These are phyloP conservation scores for Atopsyche davidsoni DNA, from an alignment of 1,140 invertebrate species.

Conservation along the genomic window DNA sequence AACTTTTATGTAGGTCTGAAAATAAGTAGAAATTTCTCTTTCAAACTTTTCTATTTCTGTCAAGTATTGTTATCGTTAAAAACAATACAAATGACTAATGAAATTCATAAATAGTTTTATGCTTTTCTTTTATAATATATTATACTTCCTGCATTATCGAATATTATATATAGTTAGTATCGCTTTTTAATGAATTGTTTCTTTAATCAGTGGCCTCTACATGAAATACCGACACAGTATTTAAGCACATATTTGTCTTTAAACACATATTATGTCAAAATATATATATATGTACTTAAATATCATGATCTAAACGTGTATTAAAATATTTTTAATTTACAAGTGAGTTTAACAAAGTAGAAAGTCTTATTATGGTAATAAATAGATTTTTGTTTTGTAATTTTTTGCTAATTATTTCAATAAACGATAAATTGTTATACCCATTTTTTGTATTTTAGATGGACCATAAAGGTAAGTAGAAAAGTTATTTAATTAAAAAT, in stretches of 20 bases:
- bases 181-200: background rate
- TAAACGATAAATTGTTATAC: too few species aligned
- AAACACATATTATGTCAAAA: background rate
- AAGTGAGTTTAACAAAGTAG: background rate
- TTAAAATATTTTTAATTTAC: too few species aligned
- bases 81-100: background rate
- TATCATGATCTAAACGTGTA: too few species aligned
- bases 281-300: too few species aligned
- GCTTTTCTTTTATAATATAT: background rate
- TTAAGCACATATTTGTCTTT: background rate
- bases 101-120: background rate
- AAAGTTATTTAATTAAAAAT: too few species aligned
- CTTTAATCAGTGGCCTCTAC: background rate
- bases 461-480: too few species aligned
- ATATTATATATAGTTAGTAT: background rate
- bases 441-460: too few species aligned
- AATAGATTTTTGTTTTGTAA: too few species aligned
- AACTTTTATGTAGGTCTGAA: background rate
- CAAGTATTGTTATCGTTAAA: background rate
- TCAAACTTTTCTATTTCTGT: background rate
- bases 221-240: too few species aligned
- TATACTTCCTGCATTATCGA: background rate
- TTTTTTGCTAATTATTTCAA: too few species aligned
- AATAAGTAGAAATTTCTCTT: background rate
- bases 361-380: background rate